phyloP scores from a whole-genome alignment of 35 echinoderm and acorn worm species.

The Ptychodera flava region DNA sequence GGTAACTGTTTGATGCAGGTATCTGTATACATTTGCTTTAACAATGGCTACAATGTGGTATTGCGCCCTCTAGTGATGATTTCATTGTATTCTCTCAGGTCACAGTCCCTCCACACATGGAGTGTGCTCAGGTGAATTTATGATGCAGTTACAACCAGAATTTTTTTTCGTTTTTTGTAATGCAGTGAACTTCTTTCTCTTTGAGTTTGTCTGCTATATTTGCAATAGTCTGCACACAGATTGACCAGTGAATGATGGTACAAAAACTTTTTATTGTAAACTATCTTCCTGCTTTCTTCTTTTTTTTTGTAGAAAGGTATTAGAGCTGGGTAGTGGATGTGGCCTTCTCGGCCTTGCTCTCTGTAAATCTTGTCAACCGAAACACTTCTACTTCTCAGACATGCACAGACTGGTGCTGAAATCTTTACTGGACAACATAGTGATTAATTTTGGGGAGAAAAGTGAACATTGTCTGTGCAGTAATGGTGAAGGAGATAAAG shows the following conservation, averaged over 20 bases:
- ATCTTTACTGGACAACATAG: constrained; percentile 21
- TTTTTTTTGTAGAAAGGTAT: constrained; percentile 23
- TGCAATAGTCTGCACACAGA: neutral
- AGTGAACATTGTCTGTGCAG: too few relatives aligned
- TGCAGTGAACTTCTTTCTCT: neutral
- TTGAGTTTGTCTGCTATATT: neutral
- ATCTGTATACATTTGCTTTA: neutral
- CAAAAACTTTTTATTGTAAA: neutral
- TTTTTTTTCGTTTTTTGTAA: neutral
- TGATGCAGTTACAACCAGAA: neutral
- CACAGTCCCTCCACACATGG: too few relatives aligned
- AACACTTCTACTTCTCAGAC: constrained; percentile 31
- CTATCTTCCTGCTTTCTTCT: neutral
- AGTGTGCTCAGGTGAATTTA: neutral
- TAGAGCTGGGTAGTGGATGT: constrained; percentile 52
- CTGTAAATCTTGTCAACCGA: constrained; percentile 29
- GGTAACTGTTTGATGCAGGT: neutral
- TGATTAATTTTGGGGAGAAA: neutral
- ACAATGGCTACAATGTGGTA: neutral
- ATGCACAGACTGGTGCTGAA: constrained; percentile 32
- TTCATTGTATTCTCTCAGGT: too few relatives aligned
- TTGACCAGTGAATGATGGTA: neutral
- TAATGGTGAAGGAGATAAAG: too few relatives aligned
- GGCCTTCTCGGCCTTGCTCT: constrained; percentile 34
- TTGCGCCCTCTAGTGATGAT: too few relatives aligned